Conservation (phyloP, 2,888 invertebrate species). For the Masnerella sp. region DNA sequence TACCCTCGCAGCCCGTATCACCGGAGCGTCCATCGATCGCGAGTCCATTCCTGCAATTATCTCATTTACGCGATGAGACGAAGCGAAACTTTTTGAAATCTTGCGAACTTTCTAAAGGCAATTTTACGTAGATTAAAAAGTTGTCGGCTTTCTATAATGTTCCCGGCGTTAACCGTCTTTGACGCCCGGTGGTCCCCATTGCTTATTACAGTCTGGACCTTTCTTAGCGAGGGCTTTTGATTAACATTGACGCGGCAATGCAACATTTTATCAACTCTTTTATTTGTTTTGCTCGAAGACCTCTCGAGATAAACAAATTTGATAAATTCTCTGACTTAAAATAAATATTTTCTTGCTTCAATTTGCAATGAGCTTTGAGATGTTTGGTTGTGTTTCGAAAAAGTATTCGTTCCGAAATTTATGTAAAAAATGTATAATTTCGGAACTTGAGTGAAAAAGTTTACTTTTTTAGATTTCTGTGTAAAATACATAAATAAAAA, state of each 20-base stretch:
- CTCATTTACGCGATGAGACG: conserved; percentile 58
- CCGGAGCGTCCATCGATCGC: conserved; percentile 46
- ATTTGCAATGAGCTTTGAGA: too few species aligned
- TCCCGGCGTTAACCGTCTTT: conserved; percentile 46
- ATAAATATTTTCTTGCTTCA: too few species aligned
- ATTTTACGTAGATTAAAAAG: conserved; percentile 59
- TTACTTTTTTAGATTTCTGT: too few species aligned
- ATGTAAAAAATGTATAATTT: too few species aligned
- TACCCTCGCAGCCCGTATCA: conserved; percentile 30
- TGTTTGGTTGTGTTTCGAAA: too few species aligned
- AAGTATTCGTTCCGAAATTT: too few species aligned
- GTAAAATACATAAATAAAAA: too few species aligned
- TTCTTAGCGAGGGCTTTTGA: conserved; percentile 26
- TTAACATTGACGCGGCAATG: conserved; percentile 40
- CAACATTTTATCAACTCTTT: too few species aligned
- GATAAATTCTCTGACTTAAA: too few species aligned
- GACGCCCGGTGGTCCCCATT: conserved; percentile 41
- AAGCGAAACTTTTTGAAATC: conserved; percentile 57
- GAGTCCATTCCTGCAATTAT: conserved; percentile 57
- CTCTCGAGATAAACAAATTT: too few species aligned
- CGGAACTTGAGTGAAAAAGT: too few species aligned
- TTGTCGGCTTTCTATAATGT: conserved; percentile 50
- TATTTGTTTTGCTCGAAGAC: too few species aligned
- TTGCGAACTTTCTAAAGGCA: conserved; percentile 54
- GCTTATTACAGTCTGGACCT: conserved; percentile 30